Conservation (phyloP, 2,113 vertebrate species). For the Nyctereutes procyonoides region DNA sequence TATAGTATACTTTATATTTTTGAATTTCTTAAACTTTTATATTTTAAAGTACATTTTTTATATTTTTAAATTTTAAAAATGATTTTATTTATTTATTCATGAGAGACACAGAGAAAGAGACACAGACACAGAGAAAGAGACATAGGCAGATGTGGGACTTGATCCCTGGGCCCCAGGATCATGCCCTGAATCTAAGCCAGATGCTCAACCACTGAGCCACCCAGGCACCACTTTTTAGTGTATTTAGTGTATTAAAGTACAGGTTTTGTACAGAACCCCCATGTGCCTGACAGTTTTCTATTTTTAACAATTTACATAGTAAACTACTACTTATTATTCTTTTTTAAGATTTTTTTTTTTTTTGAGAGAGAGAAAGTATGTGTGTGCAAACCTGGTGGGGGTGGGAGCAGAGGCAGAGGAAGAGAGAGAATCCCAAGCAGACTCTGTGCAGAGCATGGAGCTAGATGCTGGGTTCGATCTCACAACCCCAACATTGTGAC, state of each 20-base stretch:
- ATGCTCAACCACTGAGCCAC: no score
- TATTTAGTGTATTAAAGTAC: neutral
- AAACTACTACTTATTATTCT: neutral
- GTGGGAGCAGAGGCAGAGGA: neutral
- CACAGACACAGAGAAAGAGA: no score
- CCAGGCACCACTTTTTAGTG: neutral
- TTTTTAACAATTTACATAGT: neutral
- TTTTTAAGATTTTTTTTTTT: neutral
- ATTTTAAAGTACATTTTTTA: neutral
- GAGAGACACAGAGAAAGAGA: no score
- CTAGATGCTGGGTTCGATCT: rapidly evolving
- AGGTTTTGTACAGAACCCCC: neutral
- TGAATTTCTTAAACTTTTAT: no score
- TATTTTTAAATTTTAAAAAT: neutral
- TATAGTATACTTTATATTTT: neutral
- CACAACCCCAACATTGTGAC: neutral
- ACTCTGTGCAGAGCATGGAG: neutral
- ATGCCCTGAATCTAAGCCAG: no score
- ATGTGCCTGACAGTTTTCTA: no score
- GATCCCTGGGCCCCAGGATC: no score
- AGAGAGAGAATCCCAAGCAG: neutral
- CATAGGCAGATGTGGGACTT: no score
- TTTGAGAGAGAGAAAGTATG: neutral
- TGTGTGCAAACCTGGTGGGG: neutral
- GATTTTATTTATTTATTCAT: no score